Percentiles rank a stretch among this genome's conserved stretches.
Conservation (phyloP, 2,113 vertebrate species). For the Antigone vipio region DNA sequence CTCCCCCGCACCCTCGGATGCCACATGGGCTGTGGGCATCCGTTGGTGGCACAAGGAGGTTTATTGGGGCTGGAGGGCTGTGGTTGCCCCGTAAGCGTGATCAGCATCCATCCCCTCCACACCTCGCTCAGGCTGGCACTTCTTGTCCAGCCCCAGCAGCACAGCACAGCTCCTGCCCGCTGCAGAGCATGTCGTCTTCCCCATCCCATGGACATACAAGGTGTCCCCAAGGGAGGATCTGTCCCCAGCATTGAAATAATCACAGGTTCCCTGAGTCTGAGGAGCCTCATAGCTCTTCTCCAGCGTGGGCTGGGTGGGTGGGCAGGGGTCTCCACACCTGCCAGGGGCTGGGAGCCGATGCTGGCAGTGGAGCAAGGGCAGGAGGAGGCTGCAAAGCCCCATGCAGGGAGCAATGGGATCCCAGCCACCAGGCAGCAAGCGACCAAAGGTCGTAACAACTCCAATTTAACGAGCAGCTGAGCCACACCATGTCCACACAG, state of each 20-base stretch:
- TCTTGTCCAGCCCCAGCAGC: not conserved
- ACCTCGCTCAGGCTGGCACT: accelerated
- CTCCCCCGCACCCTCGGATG: accelerated
- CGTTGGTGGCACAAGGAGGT: not conserved
- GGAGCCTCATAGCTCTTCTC: not conserved
- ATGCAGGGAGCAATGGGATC: not conserved
- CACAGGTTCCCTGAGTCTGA: not conserved
- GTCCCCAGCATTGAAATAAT: not conserved
- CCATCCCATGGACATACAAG: accelerated
- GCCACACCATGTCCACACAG: accelerated
- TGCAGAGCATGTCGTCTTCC: not conserved
- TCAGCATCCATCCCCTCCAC: not conserved
- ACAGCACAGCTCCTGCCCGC: not conserved
- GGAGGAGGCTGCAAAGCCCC: not conserved
- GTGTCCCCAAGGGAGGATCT: not conserved
- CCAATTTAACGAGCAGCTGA: not conserved
- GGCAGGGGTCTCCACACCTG: not conserved
- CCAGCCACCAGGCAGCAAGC: not conserved
- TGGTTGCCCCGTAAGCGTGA: not conserved
- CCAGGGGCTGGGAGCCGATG: accelerated
- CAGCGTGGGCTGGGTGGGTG: accelerated
- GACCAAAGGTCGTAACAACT: not conserved
- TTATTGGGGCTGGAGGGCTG: not conserved
- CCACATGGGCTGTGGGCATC: accelerated
- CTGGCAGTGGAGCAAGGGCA: not conserved